phyloP scores from a whole-genome alignment of 1,140 invertebrate species.

The Acromyrmex echinatior region DNA sequence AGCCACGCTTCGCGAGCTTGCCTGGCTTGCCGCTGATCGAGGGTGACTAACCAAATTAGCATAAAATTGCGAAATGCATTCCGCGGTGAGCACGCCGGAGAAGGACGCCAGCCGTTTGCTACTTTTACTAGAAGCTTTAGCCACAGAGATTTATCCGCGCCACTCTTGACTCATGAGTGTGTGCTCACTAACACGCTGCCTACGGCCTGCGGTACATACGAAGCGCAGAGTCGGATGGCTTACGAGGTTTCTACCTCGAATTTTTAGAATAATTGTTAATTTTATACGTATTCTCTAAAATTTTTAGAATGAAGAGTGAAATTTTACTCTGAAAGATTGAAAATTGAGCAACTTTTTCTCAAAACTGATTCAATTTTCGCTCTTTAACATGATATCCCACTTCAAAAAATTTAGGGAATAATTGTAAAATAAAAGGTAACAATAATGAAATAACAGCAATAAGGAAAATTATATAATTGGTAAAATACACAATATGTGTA shows the following conservation, averaged over 20 bases:
- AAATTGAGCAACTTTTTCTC: too few relatives aligned
- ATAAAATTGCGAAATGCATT: constrained; percentile 75
- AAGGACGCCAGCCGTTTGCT: constrained; percentile 65
- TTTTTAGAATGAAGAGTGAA: too few relatives aligned
- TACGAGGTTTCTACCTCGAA: not conserved
- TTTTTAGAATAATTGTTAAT: not conserved
- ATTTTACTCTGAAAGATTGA: too few relatives aligned
- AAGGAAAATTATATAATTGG: too few relatives aligned
- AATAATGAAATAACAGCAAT: too few relatives aligned
- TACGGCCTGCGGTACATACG: not conserved
- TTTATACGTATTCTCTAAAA: too few relatives aligned
- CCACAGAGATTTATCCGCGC: constrained; percentile 61
- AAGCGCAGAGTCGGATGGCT: not conserved
- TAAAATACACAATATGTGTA: too few relatives aligned
- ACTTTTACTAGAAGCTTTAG: constrained; percentile 72
- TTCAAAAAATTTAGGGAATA: too few relatives aligned
- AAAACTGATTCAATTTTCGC: too few relatives aligned
- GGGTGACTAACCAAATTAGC: constrained; percentile 76
- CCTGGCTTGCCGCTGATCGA: constrained; percentile 22
- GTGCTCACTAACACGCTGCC: not conserved
- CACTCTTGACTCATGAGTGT: constrained; percentile 47
- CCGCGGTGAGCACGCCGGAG: constrained; percentile 57
- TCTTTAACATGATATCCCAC: too few relatives aligned
- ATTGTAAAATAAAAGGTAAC: too few relatives aligned
- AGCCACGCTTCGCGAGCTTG: not conserved